phyloP scores from a whole-genome alignment of 2,888 invertebrate species.

The Andrena fulva region DNA sequence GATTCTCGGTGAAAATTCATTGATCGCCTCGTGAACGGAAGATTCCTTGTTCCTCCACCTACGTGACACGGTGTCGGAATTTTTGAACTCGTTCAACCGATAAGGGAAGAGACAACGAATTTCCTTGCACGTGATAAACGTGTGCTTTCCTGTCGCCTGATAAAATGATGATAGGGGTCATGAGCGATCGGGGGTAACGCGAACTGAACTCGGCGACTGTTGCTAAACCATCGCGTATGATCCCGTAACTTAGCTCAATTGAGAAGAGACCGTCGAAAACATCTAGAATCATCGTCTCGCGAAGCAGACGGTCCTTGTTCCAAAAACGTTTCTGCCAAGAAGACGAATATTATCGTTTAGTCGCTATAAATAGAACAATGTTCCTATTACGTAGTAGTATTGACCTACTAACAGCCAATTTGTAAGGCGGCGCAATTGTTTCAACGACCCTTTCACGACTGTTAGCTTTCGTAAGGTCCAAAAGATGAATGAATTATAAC shows the following conservation, averaged over 20 bases:
- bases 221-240: constrained; percentile 5
- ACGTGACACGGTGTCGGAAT: constrained; percentile 32
- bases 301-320: constrained; percentile 24
- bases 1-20: background rate
- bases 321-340: constrained; percentile 49
- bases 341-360: constrained; percentile 31
- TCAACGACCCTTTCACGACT: constrained; percentile 10
- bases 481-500: background rate
- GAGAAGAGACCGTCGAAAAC: constrained; percentile 44
- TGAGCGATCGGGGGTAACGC: constrained; percentile 46
- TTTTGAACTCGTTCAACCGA: constrained; percentile 26
- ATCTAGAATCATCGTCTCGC: constrained; percentile 42
- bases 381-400: constrained; percentile 5
- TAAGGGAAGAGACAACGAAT: constrained; percentile 50
- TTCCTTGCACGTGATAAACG: constrained; percentile 59
- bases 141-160: constrained; percentile 43
- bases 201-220: constrained; percentile 39
- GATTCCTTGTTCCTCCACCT: constrained; percentile 33
- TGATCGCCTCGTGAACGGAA: background rate
- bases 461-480: background rate
- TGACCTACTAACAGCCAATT: background rate
- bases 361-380: constrained; percentile 51
- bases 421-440: constrained; percentile 4
- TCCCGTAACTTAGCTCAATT: constrained; percentile 56
- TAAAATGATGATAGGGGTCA: constrained; percentile 63